Conservation (phyloP, 2,113 vertebrate species). For the Conger conger region DNA sequence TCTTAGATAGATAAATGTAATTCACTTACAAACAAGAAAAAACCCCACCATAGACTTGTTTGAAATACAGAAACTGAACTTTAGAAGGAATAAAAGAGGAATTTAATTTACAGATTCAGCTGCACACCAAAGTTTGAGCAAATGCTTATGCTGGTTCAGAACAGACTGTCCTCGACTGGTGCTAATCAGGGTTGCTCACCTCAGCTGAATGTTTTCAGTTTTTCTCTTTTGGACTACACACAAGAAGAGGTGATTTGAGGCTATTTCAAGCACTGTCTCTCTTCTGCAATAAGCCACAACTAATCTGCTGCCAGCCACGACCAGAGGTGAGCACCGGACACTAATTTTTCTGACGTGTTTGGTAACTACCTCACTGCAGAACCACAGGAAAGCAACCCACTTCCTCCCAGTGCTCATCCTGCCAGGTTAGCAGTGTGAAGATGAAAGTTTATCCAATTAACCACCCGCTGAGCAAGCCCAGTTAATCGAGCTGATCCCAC, state of each 20-base stretch:
- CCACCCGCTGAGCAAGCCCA: slow-evolving; percentile 69
- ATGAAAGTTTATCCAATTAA: slow-evolving; percentile 93
- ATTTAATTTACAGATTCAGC: background rate
- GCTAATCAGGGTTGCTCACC: slow-evolving; percentile 21
- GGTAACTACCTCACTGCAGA: slow-evolving; percentile 66
- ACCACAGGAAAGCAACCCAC: slow-evolving; percentile 54
- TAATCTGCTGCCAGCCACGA: slow-evolving; percentile 43
- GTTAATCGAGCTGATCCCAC: slow-evolving; percentile 76
- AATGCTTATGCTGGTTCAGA: slow-evolving; percentile 21
- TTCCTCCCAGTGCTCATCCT: slow-evolving; percentile 70
- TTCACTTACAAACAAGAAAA: background rate
- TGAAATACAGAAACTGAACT: background rate
- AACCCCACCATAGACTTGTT: background rate
- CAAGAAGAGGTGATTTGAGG: slow-evolving; percentile 34
- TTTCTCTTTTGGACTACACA: slow-evolving; percentile 3
- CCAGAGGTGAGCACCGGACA: slow-evolving; percentile 47
- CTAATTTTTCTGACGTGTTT: slow-evolving; percentile 78
- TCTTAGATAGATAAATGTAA: background rate
- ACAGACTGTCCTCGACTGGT: slow-evolving; percentile 9
- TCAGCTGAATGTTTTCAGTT: slow-evolving; percentile 9
- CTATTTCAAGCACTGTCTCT: slow-evolving; percentile 28
- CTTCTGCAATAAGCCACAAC: slow-evolving; percentile 20
- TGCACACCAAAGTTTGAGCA: background rate
- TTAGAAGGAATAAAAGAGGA: background rate
- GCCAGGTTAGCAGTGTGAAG: slow-evolving; percentile 75